These are phyloP conservation scores for Drosophila quinaria DNA, from an alignment of 2,888 invertebrate species.

Conservation along the genomic window DNA sequence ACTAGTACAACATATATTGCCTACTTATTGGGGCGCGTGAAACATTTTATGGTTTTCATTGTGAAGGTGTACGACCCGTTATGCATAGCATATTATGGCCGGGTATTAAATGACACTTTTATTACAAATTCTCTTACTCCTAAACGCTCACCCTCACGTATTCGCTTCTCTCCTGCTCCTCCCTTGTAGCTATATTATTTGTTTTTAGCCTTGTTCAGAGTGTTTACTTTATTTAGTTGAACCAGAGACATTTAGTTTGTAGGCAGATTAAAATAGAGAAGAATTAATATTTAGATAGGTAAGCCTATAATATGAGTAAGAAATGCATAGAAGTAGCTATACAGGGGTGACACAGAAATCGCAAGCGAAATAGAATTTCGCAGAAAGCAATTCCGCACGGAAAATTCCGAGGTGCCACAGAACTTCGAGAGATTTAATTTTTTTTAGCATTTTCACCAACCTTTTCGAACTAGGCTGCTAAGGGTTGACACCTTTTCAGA, in stretches of 20 bases:
- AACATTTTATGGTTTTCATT: conserved; percentile 55
- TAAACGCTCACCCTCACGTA: not conserved
- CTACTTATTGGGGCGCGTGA: conserved; percentile 72
- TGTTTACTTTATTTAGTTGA: not conserved
- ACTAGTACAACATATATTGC: conserved; percentile 60
- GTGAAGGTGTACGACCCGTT: not conserved
- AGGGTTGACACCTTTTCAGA: no score
- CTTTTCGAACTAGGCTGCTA: no score
- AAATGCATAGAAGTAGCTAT: no score
- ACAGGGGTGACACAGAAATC: no score
- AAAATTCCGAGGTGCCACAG: no score
- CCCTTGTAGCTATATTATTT: conserved; percentile 12
- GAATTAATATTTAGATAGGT: no score
- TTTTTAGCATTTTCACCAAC: no score
- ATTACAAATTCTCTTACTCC: conserved; percentile 3
- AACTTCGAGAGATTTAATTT: no score
- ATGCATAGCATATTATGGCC: conserved; percentile 1
- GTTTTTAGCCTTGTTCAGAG: not conserved
- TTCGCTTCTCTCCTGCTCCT: not conserved
- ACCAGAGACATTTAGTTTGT: not conserved
- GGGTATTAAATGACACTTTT: conserved; percentile 8
- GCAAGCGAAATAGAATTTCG: no score
- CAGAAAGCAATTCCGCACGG: no score
- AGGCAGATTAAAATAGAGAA: not conserved
- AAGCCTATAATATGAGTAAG: no score